A percentile compares a stretch with the other conserved stretches of the same genome.
Evolutionary conservation across 1,140 invertebrate genomes (phyloP).

Genomic region (Heliconius congener): DNA sequence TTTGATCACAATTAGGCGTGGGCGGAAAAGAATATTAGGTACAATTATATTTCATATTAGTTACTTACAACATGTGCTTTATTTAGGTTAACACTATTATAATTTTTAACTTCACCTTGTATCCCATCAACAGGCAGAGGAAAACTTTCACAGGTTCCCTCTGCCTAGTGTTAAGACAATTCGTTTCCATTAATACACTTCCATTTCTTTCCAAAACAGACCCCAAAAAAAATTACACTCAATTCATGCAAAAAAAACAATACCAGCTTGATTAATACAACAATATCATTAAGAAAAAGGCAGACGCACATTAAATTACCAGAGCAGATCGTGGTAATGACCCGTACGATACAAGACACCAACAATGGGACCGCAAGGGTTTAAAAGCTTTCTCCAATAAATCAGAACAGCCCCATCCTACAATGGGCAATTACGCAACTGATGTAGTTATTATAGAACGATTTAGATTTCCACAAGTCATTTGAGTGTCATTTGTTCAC

Average conservation of each 20-base stretch:
- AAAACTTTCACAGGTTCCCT: no score
- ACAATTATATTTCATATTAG: no score
- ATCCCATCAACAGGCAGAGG: no score
- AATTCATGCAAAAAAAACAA: background rate
- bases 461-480: slow-evolving; percentile 56
- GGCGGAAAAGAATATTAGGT: no score
- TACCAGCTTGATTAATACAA: slow-evolving; percentile 10
- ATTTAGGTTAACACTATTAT: no score
- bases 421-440: slow-evolving; percentile 57
- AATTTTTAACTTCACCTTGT: no score
- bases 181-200: no score
- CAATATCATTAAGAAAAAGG: slow-evolving; percentile 32
- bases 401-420: slow-evolving; percentile 4
- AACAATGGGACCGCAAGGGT: slow-evolving; percentile 40
- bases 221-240: background rate
- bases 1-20: no score
- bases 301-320: slow-evolving; percentile 42
- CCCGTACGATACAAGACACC: slow-evolving; percentile 40
- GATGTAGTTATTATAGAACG: slow-evolving; percentile 58
- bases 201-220: no score
- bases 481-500: slow-evolving; percentile 17
- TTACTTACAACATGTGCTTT: no score
- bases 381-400: slow-evolving; percentile 64
- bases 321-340: slow-evolving; percentile 44
- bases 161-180: no score